Base-by-base conservation (phyloP, 2,797 vertebrate species). In the Crenuchus spilurus region DNA sequence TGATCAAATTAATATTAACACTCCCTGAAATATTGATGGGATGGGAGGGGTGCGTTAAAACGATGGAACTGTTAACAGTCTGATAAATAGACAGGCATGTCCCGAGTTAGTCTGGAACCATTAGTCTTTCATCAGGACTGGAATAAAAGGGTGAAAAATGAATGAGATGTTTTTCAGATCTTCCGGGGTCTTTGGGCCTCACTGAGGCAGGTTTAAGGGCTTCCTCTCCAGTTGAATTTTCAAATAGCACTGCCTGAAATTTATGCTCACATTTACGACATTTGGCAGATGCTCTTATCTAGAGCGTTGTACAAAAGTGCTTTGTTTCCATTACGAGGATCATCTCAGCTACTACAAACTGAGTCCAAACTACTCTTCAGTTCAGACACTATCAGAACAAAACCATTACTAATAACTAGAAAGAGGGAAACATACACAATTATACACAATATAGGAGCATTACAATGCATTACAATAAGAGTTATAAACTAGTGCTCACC, bases 1-100 rank as follows among this genome's bases (percentile, higher is more conserved):
- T 90, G 87, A 92, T 92, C 90, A 86, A 86, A 91, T 92, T 90
- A 92, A 93, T 93, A 90, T 92, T 89, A 91, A 89, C 83, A 87
- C 84, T 84, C 44, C 26, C 68, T 92, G 58, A 92, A 92, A 92
- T 90, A 92, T 92, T 89, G 78, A 92, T 74, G 70, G 49, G 20
- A 48, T 31, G 70, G 88, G 83, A 35, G 61, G 35, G 55, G 74
- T 84, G 87, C 87, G 48, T 86, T 79, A 79, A 88, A 87, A 83
- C 46, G 67, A 88, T 86, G 78, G 64, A 90, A 85, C 80, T 85
- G 78, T 79, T 62, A 54, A 75, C 87, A 89, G 86, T 87, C 83
- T 84, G 83, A 85, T 80, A 89, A 89, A 92, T 87, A 87, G 88
- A 87, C 76, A 80, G 72, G 67, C 73, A 63, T 79, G 71, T 76